Evolutionary conservation across 1,140 invertebrate species (phyloP), one percentile per base, ranked within the genome.

Genomic region (Zelostemma sp.): DNA sequence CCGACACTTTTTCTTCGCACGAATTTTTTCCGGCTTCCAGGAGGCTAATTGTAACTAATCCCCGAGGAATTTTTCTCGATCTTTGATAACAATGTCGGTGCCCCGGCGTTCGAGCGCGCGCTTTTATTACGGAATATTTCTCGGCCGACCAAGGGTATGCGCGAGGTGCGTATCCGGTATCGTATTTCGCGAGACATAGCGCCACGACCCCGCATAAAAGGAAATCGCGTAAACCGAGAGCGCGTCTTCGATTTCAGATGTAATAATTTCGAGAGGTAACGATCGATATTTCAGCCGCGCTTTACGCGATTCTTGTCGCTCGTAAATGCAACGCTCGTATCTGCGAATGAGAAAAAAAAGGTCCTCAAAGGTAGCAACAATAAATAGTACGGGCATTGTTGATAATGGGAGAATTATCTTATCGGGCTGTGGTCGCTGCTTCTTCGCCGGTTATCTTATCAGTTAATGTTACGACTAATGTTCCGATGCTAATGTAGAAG

Each of bases 211-310:
- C 61, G 68, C 68, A 60, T 69, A 69, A 69, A 69, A 69, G 67
- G 67, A 64, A 69, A 69, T 64, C 62, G 57, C 68, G 77, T 77
- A 76, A 77, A 74, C 60, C 68, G 70, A 76, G 58, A 55, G 50
- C 66, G 54, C 58, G 68, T 77, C 69, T 79, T 77, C 61, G 67
- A 65, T 76, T 78, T 76, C 74, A 61, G 64, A 62, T 68, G 51
- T 77, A 76, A 78, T 74, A 69, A 69, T 69, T 69, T 69, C 60
- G 66, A 51, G 66, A 63, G 66, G 40, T 69, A 63, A 69, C 66
- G 66, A 68, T 68, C 65, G 65, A 62, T 68, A 62, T 68, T 68
- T 62, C 58, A 68, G 65, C 58, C 58, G 54, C 65, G 53, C 58
- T 68, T 68, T 61, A 62, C 58, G 64, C 58, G 64, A 67, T 67